Evolutionary conservation across 2,113 vertebrate genomes (phyloP).

Genomic region (Motacilla alba): DNA sequence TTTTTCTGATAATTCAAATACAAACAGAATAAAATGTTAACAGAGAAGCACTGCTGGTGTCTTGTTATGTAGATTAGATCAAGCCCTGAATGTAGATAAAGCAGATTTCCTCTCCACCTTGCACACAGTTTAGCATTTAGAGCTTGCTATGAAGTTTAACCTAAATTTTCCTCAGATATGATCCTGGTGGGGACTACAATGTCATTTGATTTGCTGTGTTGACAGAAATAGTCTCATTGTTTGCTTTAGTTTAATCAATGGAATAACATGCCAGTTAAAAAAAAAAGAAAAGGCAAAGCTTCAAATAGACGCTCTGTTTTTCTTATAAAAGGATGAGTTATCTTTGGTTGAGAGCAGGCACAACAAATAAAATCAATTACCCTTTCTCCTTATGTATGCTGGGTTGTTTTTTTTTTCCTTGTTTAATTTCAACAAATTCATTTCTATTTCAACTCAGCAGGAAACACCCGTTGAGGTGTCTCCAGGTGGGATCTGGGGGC

Average conservation of each 20-base stretch:
- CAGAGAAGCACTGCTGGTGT: neutral
- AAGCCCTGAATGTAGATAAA: neutral
- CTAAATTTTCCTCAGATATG: neutral
- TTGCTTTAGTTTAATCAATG: neutral
- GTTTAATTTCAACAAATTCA: neutral
- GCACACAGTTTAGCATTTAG: neutral
- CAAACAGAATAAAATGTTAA: constrained; percentile 2
- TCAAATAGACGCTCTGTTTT: neutral
- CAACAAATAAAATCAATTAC: neutral
- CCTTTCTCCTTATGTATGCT: neutral
- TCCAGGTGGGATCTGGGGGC: neutral
- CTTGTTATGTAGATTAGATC: neutral
- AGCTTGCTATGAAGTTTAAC: neutral
- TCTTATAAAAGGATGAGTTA: neutral
- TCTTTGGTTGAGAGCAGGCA: neutral
- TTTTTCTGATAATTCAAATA: constrained; percentile 5
- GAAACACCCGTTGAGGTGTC: neutral
- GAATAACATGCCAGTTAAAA: neutral
- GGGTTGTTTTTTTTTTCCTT: neutral
- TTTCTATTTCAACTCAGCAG: neutral
- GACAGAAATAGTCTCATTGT: neutral
- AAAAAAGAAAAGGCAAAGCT: neutral
- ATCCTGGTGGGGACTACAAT: neutral
- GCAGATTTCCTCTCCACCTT: neutral
- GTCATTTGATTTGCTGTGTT: neutral